Evolutionary conservation across 1,140 invertebrate species (phyloP).

Genomic region (Mamestra configurata): DNA sequence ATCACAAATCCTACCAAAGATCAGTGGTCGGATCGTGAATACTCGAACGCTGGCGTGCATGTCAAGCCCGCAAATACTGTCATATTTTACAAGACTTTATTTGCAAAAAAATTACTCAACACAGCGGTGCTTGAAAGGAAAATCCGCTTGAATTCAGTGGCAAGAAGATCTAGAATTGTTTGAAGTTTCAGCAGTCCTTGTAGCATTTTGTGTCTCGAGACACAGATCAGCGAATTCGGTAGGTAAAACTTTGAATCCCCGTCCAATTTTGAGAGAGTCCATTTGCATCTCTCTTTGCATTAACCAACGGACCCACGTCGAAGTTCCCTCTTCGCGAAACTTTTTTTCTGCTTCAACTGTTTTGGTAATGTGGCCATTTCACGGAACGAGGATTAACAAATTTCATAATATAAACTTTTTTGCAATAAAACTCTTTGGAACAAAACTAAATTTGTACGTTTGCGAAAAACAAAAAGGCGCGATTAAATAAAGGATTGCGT

Average conservation of each 20-base stretch:
- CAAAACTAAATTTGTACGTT: conserved; percentile 11
- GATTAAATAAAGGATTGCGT: conserved; percentile 4
- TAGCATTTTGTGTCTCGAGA: conserved; percentile 16
- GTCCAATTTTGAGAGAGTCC: conserved; percentile 71
- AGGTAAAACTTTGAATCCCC: conserved; percentile 74
- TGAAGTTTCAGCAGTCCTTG: not conserved
- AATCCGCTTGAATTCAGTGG: not conserved
- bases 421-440: conserved; percentile 44
- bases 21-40: conserved; percentile 67
- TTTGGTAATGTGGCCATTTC: conserved; percentile 47
- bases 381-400: conserved; percentile 50
- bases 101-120: conserved; percentile 35
- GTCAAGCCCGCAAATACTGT: conserved; percentile 67
- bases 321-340: conserved; percentile 51
- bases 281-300: conserved; percentile 76
- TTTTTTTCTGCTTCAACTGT: conserved; percentile 48
- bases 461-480: not conserved
- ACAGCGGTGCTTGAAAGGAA: not conserved
- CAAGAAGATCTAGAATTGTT: not conserved
- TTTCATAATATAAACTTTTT: conserved; percentile 49
- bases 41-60: conserved; percentile 62
- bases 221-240: conserved; percentile 65
- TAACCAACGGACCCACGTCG: conserved; percentile 61
- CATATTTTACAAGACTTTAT: conserved; percentile 66
- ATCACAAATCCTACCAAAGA: conserved; percentile 71